These are phyloP conservation scores for Drosophila prolongata DNA, from an alignment of 2,888 invertebrate genomes.

Conservation along the genomic window DNA sequence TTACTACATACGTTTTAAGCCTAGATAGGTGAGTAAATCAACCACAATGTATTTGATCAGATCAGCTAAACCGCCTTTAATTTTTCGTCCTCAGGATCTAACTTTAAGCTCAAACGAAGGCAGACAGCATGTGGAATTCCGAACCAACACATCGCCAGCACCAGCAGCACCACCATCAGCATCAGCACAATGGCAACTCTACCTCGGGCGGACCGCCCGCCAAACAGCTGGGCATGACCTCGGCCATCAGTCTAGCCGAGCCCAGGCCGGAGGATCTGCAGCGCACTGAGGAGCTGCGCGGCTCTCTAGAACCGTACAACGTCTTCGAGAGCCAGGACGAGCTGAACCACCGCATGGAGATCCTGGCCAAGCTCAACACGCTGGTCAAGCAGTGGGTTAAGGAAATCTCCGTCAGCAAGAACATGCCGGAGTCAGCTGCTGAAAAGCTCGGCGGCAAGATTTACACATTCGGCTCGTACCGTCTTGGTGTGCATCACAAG, in stretches of 20 bases:
- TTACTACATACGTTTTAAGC: conserved; percentile 47
- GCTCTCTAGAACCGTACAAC: conserved; percentile 92
- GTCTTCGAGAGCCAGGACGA: conserved; percentile 96
- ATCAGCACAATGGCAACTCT: conserved; percentile 80
- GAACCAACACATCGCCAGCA: conserved; percentile 77
- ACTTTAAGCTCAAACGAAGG: conserved; percentile 37
- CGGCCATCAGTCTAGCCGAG: conserved; percentile 95
- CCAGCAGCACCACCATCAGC: conserved; percentile 64
- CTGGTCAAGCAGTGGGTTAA: conserved; percentile 97
- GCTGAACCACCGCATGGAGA: conserved; percentile 94
- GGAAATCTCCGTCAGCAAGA: conserved; percentile 93
- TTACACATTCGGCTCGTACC: conserved; percentile 99
- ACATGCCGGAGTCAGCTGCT: conserved; percentile 96
- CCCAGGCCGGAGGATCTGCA: conserved; percentile 90
- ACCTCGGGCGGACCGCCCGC: conserved; percentile 65
- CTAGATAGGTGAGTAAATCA: conserved; percentile 40
- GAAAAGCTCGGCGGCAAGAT: conserved; percentile 98
- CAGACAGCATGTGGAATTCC: conserved; percentile 83
- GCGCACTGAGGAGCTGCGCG: conserved; percentile 89
- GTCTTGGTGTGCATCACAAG: conserved; percentile 97
- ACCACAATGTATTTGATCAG: neutral
- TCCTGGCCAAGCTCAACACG: conserved; percentile 93
- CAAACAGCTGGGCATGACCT: conserved; percentile 92
- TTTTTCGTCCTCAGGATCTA: conserved; percentile 43
- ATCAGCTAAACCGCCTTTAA: neutral